Evolutionary conservation across 2,888 invertebrate species (phyloP).

Genomic region (Encarsia formosa): DNA sequence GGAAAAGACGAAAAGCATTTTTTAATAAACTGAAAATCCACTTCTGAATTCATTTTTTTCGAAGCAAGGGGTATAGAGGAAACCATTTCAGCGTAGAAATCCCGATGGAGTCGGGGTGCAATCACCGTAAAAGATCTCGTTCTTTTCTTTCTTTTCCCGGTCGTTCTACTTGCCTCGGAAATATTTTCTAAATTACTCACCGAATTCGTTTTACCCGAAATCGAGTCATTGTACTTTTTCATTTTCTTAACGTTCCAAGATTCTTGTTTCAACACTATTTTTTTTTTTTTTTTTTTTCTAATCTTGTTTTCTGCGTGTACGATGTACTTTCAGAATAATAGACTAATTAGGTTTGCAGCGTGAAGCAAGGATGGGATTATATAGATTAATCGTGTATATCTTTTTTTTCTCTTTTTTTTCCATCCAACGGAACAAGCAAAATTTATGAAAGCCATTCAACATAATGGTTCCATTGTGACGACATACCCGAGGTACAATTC

Average conservation of each 20-base stretch:
- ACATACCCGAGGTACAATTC: conserved; percentile 16
- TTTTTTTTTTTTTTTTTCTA: background rate
- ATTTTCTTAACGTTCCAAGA: background rate
- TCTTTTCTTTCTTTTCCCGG: conserved; percentile 1
- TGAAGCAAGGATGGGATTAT: background rate
- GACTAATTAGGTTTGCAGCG: conserved; percentile 5
- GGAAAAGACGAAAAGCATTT: too few species aligned
- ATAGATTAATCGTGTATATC: conserved; percentile 15
- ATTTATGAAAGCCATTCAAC: conserved; percentile 25
- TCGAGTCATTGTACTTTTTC: conserved; percentile 8
- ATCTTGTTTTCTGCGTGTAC: background rate
- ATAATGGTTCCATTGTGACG: conserved; percentile 25
- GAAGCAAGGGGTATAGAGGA: background rate
- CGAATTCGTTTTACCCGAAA: conserved; percentile 9
- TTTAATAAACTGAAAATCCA: too few species aligned
- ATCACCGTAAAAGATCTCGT: conserved; percentile 11
- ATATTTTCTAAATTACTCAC: conserved; percentile 16
- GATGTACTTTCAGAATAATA: conserved; percentile 5
- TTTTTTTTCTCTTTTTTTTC: background rate
- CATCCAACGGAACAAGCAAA: conserved; percentile 13
- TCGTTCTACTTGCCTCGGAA: background rate
- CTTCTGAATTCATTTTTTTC: background rate
- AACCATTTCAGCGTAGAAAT: conserved; percentile 4
- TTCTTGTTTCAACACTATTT: background rate
- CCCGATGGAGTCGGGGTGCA: background rate